A percentile compares a stretch with the other conserved stretches of the same genome.
These are phyloP conservation scores for Drosophila merina DNA, from an alignment of 2,888 invertebrate species.

Conservation along the genomic window DNA sequence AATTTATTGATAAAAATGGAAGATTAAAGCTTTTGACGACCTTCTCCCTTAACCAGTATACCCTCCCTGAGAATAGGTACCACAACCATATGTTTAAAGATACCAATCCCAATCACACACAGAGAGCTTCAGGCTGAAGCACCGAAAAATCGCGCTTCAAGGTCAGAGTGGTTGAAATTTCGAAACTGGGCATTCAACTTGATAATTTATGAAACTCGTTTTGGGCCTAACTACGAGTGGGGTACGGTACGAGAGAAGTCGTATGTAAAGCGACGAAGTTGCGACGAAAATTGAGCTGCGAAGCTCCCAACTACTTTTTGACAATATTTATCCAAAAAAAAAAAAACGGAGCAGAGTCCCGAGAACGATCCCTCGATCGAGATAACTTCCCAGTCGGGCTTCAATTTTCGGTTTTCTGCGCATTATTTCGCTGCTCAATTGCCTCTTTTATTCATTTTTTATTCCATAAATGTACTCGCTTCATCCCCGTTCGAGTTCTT, in stretches of 20 bases:
- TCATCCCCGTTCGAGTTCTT: conserved; percentile 57
- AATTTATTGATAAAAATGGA: too few relatives aligned
- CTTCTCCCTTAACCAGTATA: conserved; percentile 2
- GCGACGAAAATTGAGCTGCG: not conserved
- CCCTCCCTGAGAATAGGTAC: conserved; percentile 18
- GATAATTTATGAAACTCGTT: conserved; percentile 80
- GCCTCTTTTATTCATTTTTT: not conserved
- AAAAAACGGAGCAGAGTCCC: conserved; percentile 46
- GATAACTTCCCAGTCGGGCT: conserved; percentile 25
- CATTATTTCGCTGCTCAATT: conserved; percentile 24
- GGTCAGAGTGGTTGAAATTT: conserved; percentile 76
- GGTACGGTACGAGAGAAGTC: conserved; percentile 51
- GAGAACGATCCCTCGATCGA: conserved; percentile 35
- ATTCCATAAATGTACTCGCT: conserved; percentile 1
- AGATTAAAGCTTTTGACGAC: too few relatives aligned
- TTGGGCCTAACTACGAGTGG: conserved; percentile 54
- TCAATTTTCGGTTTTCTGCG: conserved; percentile 20
- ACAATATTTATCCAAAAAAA: conserved; percentile 23
- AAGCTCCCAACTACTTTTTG: too few relatives aligned
- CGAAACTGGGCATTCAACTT: conserved; percentile 82
- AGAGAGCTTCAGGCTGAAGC: conserved; percentile 49
- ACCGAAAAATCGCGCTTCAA: conserved; percentile 76
- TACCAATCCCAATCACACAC: conserved; percentile 20
- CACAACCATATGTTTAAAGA: conserved; percentile 13
- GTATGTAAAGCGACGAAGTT: not conserved